Evolutionary conservation across 2,113 vertebrate genomes (phyloP).

Genomic region (Camelus dromedarius): DNA sequence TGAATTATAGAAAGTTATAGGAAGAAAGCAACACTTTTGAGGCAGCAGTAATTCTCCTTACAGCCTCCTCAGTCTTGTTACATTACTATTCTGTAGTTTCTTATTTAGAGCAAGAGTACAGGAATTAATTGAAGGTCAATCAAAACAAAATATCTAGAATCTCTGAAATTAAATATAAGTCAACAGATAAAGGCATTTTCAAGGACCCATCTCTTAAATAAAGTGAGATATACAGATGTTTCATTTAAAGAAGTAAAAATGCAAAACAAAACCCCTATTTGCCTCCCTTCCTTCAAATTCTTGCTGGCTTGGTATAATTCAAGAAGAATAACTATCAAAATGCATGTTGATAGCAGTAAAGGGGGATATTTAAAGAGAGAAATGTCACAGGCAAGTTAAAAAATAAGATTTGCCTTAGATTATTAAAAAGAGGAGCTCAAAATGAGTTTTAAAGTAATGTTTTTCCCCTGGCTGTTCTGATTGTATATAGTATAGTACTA

Average conservation of each 20-base stretch:
- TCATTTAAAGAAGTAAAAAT: conserved; percentile 58
- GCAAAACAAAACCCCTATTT: not conserved
- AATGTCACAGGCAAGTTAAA: conserved; percentile 50
- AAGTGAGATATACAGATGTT: not conserved
- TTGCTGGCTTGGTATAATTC: conserved; percentile 35
- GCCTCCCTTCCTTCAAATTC: conserved; percentile 40
- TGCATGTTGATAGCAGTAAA: conserved; percentile 33
- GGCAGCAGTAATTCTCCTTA: conserved; percentile 31
- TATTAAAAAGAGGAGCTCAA: conserved; percentile 36
- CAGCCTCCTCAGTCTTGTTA: not conserved
- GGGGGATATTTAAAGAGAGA: conserved; percentile 35
- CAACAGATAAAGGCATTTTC: conserved; percentile 49
- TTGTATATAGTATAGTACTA: conserved; percentile 26
- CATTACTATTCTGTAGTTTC: not conserved
- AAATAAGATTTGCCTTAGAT: conserved; percentile 54
- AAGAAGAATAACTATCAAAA: conserved; percentile 25
- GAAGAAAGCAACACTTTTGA: not conserved
- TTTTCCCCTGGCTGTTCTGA: not conserved
- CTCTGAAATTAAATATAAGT: conserved; percentile 43
- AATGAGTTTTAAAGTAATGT: conserved; percentile 54
- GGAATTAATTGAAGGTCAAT: not conserved
- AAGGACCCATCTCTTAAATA: conserved; percentile 22
- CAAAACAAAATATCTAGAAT: not conserved
- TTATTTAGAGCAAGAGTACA: conserved; percentile 61
- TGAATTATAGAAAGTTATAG: conserved; percentile 39